These are phyloP conservation scores for Geopemphigus sp. DNA, from an alignment of 1,140 invertebrate genomes.

Conservation along the genomic window DNA sequence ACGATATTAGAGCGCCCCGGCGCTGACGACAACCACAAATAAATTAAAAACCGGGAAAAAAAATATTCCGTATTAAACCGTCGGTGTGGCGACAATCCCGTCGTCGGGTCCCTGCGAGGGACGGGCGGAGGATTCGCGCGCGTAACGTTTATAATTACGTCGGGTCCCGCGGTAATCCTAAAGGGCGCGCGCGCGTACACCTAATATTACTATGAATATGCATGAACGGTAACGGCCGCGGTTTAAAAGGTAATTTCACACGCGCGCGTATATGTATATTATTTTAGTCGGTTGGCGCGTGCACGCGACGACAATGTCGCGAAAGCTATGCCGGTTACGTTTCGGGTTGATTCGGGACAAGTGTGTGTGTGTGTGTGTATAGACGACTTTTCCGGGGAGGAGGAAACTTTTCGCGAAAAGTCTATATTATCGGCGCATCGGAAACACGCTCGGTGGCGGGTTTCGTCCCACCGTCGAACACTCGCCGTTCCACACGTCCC, in stretches of 20 bases:
- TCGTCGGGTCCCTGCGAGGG: no score
- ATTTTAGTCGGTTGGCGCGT: no score
- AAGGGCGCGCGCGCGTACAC: background rate
- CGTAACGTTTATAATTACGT: background rate
- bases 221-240: background rate
- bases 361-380: background rate
- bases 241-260: slow-evolving; percentile 23
- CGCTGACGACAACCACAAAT: background rate
- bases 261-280: no score
- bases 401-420: background rate
- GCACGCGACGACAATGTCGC: background rate
- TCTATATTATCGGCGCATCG: background rate
- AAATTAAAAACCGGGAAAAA: no score
- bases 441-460: background rate
- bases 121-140: no score
- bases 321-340: background rate
- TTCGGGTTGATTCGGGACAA: background rate
- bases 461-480: background rate
- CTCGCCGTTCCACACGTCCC: background rate
- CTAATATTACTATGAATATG: slow-evolving; percentile 31
- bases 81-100: background rate
- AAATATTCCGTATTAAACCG: no score
- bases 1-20: background rate
- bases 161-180: background rate
- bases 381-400: background rate